Base-by-base conservation (phyloP, 1,140 invertebrate genomes). In the Tetragnatha versicolor region DNA sequence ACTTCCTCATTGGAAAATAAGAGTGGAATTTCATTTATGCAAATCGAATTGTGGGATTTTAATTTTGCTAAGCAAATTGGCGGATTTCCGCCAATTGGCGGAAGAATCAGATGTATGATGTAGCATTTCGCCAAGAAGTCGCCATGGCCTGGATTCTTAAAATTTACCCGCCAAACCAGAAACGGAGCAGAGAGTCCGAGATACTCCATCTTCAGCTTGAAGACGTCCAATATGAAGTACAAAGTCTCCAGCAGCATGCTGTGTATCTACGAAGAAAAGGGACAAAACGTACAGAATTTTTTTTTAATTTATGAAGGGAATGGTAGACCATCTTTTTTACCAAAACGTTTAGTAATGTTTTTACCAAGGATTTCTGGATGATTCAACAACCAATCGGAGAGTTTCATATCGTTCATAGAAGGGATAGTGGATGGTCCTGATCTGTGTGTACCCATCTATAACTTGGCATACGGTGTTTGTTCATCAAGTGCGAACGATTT, bases 301-400 rank as follows among this genome's bases (percentile, higher is more conserved):
- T n/a, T n/a, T n/a, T n/a, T n/a, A n/a, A 99, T 91, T 89, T 99
- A 99, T 81, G 99, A 94, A 17, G 99, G 87, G 88, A 96, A 99
- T 6, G 97, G 95, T 33, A 99, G 87, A 60, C 91, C 85, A 5
- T 66, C 69, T 3, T 10, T 66, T 35, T 86, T 85, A 27, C 91
- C 91, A 89, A 94, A 96, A 68, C 87, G 87, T 51, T 90, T 85
- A 17, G 86, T 83, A 2, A 92, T 89, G 65, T 89, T 86, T 10
- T 88, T 85, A 7, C 95, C 95, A 47, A 97, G 86, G 47, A 88
- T 86, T 79, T 91, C 85, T 10, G 90, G 89, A 85, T 96, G 90
- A 79, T 90, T 86, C 61, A 89, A 84, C 17, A 95, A 88, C 84
- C 91, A 93, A 9, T 91, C 87, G 12, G 89, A 87, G 14, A 98